Base-by-base conservation (phyloP, 35 echinoderm and acorn worm genomes). In the Ophioderma brevispina region DNA sequence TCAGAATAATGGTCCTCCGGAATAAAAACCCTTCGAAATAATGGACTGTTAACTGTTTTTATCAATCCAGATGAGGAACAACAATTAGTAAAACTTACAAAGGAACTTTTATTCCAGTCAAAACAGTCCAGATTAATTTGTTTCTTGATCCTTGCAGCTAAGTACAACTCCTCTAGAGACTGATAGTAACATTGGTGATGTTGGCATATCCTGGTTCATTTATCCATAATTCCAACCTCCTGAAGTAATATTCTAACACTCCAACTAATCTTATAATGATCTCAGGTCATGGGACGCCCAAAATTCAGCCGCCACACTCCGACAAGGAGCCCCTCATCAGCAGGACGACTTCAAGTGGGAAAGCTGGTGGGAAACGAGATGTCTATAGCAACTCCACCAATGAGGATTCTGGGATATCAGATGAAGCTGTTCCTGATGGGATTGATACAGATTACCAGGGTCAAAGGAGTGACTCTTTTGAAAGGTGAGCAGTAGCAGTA, bases 341-440 rank as follows among this genome's bases (percentile, higher is more conserved):
- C 33, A 85, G 75, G 75, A 41, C 36, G 0, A 75, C 82, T 31
- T 28, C 78, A 28, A 49, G 78, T 19, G 88, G 85, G 18, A 97
- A 97, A 40, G 37, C 80, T 31, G 89, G 88, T 37, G 79, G 92
- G 36, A 70, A 70, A 0, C 64, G 37, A 4, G 95, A 91, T 49
- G 91, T 88, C 0, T 94, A 91, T 79, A 94, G 88, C 37, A 97
- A 94, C 42, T 75, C 82, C 64, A 94, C 95, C 17, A 97, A 97
- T 70, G 89, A 93, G 63, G 95, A 97, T 43, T 97, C 95, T 85
- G 95, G 95, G 0, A 91, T 97, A 64, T 92, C 88, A 25, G 59
- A 70, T 11, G 94, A 93, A 8, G 77, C 83, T 33, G 88, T 87
- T 75, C 81, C 82, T 35, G 94, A 96, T 14, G 91, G 90, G 37